Evolutionary conservation across 2,797 vertebrate species (phyloP), one percentile per base, ranked within the genome.

Genomic region (Myripristis jacobus): DNA sequence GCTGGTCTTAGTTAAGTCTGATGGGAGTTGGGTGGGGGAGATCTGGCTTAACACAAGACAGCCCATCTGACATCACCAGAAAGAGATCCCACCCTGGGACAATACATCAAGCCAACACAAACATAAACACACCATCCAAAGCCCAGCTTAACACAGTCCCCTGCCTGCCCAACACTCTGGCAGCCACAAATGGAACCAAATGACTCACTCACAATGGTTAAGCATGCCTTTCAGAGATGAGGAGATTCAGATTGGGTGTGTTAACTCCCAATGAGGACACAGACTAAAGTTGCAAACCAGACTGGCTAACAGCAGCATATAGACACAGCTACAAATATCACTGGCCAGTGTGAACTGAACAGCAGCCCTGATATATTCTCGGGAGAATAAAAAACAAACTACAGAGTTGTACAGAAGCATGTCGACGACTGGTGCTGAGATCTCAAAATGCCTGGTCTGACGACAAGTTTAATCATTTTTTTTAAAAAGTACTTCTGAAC

Each of bases 101-200:
- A 70, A 80, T 76, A 77, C 47, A 46, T 87, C 84, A 89, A 44
- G 52, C 27, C 2, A 64, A 88, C 75, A 77, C 73, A 73, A 82
- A 72, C 72, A 78, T 68, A 86, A 85, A 87, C 80, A 76, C 43
- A 54, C 58, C 55, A 67, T 59, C 51, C 24, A 0, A 8, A 70
- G 66, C 29, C 74, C 74, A 66, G 73, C 63, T 69, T 79, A 56
- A 75, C 69, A 24, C 65, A 70, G 51, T 24, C 48, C 12, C 48
- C 21, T 13, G 21, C 34, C 16, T 18, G 38, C 53, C 55, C 47
- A 53, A 31, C 18, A 13, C 24, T 52, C 62, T 43, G 16, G 27
- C n/a, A 8, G n/a, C 22, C 24, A 27, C 1, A 55, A 64, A 61
- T 50, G 29, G 29, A 41, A 80, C 11, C 7, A 24, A 73, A 60